Evolutionary conservation across 2,888 invertebrate species (phyloP).

Genomic region (Diadromus collaris): DNA sequence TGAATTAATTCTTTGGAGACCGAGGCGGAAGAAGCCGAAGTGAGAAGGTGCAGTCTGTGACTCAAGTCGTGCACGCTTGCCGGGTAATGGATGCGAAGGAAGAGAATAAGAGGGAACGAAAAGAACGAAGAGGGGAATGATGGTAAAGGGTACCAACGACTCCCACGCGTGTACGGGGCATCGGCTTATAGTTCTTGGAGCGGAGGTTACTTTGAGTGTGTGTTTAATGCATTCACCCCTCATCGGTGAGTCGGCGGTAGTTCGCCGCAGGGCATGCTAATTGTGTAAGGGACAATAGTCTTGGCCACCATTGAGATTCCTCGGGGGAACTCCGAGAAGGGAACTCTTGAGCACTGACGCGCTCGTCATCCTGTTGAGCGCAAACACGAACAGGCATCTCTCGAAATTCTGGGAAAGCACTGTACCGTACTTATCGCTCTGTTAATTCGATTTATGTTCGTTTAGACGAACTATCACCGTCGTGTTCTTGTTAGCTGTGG

Average conservation of each 20-base stretch:
- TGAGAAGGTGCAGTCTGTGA: slow-evolving; percentile 4
- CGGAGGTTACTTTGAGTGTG: slow-evolving; percentile 8
- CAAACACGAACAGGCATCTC: not conserved
- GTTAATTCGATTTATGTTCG: not conserved
- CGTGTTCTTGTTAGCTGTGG: no score
- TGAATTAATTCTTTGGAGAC: slow-evolving; percentile 46
- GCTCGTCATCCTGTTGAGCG: slow-evolving; percentile 17
- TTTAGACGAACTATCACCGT: no score
- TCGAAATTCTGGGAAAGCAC: not conserved
- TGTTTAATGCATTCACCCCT: slow-evolving; percentile 41
- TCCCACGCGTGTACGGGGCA: slow-evolving; percentile 6
- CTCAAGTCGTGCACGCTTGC: slow-evolving; percentile 37
- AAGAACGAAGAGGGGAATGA: slow-evolving; percentile 3
- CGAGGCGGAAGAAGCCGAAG: slow-evolving; percentile 2
- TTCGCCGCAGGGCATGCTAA: slow-evolving; percentile 55
- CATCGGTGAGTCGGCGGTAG: slow-evolving; percentile 8
- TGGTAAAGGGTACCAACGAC: slow-evolving; percentile 1
- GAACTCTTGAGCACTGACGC: slow-evolving; percentile 37
- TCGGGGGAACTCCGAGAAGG: slow-evolving; percentile 35
- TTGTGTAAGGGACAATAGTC: slow-evolving; percentile 52
- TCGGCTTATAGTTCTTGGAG: slow-evolving; percentile 17
- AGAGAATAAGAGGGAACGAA: slow-evolving; percentile 23
- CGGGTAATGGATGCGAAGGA: slow-evolving; percentile 16
- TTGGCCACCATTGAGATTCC: slow-evolving; percentile 47
- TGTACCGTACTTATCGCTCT: not conserved